A percentile compares a stretch with the other conserved stretches of the same genome.
Conservation (phyloP, 2,113 vertebrate genomes). For the Hippocampus mohnikei region DNA sequence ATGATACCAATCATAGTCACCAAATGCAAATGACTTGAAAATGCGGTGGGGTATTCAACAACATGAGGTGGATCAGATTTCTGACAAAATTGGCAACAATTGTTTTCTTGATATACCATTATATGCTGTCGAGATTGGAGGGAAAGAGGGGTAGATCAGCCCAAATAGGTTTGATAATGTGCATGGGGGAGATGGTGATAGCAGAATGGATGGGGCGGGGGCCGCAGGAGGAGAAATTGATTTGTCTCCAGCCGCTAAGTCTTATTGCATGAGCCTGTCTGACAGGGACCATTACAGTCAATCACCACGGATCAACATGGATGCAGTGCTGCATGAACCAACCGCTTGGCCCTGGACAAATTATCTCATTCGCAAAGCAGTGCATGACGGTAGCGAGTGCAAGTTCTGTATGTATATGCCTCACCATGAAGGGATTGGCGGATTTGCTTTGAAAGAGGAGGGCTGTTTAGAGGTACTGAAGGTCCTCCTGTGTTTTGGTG, state of each 20-base stretch:
- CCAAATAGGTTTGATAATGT: constrained; percentile 17
- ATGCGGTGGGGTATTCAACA: not conserved
- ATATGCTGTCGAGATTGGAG: constrained; percentile 25
- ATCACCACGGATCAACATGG: constrained; percentile 67
- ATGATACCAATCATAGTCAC: not conserved
- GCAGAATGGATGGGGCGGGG: not conserved
- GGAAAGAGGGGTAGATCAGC: constrained; percentile 21
- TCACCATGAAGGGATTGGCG: constrained; percentile 39
- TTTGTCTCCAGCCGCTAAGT: constrained; percentile 69
- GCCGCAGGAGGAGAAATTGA: constrained; percentile 57
- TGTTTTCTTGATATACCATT: constrained; percentile 36
- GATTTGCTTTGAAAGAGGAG: constrained; percentile 44
- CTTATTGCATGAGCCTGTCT: constrained; percentile 58
- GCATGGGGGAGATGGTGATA: not conserved
- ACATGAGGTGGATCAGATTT: constrained; percentile 16
- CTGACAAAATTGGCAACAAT: constrained; percentile 38
- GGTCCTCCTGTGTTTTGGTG: constrained; percentile 33
- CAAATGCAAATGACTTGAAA: not conserved
- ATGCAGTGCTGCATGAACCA: constrained; percentile 45
- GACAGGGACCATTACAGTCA: constrained; percentile 69
- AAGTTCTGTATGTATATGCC: constrained; percentile 31
- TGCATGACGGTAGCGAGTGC: constrained; percentile 48
- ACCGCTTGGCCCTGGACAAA: constrained; percentile 46
- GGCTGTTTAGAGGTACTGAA: constrained; percentile 30
- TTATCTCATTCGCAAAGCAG: constrained; percentile 50